A percentile compares a stretch with the other conserved stretches of the same genome.
Conservation (phyloP, 1,140 invertebrate genomes). For the Panagrolaimus sp. region DNA sequence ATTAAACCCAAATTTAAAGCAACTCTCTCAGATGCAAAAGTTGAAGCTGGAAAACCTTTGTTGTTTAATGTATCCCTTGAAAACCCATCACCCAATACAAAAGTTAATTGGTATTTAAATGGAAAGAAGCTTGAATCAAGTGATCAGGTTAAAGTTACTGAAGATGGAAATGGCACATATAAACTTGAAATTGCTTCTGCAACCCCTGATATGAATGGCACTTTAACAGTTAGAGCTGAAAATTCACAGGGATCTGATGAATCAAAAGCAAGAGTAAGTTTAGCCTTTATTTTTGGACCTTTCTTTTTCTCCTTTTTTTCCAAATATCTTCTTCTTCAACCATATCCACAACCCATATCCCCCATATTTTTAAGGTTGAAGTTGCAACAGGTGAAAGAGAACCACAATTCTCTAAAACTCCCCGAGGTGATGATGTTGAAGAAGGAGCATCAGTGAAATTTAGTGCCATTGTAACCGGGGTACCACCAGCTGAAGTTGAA, state of each 20-base stretch:
- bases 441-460: slow-evolving; percentile 66
- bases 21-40: slow-evolving; percentile 27
- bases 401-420: slow-evolving; percentile 50
- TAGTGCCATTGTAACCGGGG: slow-evolving; percentile 75
- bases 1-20: slow-evolving; percentile 24
- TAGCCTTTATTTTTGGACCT: too few species aligned
- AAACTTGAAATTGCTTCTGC: slow-evolving; percentile 88
- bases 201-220: slow-evolving; percentile 77
- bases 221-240: slow-evolving; percentile 77
- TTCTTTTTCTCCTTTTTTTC: too few species aligned
- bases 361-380: slow-evolving; percentile 21
- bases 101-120: slow-evolving; percentile 43
- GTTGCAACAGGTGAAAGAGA: slow-evolving; percentile 15
- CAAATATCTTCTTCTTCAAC: slow-evolving; percentile 10
- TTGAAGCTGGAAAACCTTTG: slow-evolving; percentile 38
- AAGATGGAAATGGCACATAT: slow-evolving; percentile 37
- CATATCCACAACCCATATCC: too few species aligned
- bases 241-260: slow-evolving; percentile 61
- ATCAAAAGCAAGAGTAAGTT: slow-evolving; percentile 15
- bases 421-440: slow-evolving; percentile 61
- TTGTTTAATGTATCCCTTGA: slow-evolving; percentile 32
- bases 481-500: slow-evolving; percentile 75
- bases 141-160: slow-evolving; percentile 21
- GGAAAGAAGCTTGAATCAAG: slow-evolving; percentile 29
- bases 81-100: slow-evolving; percentile 27